Percentiles rank a stretch among this genome's conserved stretches.
Evolutionary conservation across 2,888 invertebrate species (phyloP).

Genomic region (Melieria picta): DNA sequence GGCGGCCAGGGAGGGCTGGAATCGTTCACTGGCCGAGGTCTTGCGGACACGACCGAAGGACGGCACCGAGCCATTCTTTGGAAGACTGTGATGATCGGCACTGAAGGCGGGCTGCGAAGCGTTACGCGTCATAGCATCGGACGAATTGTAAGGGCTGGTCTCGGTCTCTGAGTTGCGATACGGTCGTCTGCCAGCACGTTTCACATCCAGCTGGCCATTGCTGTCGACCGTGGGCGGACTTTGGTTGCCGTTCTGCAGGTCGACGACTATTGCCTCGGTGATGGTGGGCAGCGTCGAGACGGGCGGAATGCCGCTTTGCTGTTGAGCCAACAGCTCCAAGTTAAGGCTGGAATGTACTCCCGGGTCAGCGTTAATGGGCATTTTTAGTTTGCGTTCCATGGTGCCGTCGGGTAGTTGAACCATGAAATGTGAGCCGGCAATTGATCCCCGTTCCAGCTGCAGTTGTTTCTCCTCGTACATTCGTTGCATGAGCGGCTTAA

Average conservation of each 20-base stretch:
- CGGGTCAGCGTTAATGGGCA: slow-evolving; percentile 91
- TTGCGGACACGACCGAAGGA: slow-evolving; percentile 88
- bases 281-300: slow-evolving; percentile 90
- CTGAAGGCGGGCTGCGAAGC: slow-evolving; percentile 89
- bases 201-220: slow-evolving; percentile 56
- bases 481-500: slow-evolving; percentile 84
- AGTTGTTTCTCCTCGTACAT: slow-evolving; percentile 93
- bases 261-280: slow-evolving; percentile 81
- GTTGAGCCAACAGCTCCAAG: slow-evolving; percentile 79
- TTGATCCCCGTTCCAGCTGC: slow-evolving; percentile 90
- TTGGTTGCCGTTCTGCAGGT: slow-evolving; percentile 57
- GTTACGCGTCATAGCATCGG: slow-evolving; percentile 77
- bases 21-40: slow-evolving; percentile 84
- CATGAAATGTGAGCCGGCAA: slow-evolving; percentile 86
- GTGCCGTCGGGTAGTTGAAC: slow-evolving; percentile 91
- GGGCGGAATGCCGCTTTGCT: slow-evolving; percentile 81
- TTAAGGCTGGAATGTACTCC: slow-evolving; percentile 93
- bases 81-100: slow-evolving; percentile 66
- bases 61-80: slow-evolving; percentile 91
- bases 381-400: slow-evolving; percentile 88
- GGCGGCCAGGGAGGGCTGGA: slow-evolving; percentile 84
- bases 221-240: slow-evolving; percentile 53
- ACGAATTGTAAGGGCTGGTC: slow-evolving; percentile 60
- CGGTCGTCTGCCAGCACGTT: slow-evolving; percentile 46
- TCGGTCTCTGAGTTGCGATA: slow-evolving; percentile 64